Conservation (phyloP, 2,888 invertebrate genomes). For the Caenorhabditis doughertyi region DNA sequence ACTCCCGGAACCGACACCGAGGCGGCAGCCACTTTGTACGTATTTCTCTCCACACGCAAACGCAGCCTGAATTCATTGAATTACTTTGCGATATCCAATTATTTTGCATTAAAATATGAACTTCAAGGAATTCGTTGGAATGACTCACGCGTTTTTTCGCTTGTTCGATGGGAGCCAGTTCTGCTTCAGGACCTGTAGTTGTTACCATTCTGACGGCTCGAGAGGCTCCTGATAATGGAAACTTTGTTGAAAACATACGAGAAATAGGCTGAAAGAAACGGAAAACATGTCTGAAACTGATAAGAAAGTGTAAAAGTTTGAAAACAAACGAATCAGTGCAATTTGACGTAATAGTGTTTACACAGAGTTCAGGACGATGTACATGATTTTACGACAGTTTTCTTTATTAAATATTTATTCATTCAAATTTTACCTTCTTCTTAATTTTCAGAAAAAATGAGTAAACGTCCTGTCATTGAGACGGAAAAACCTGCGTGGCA, state of each 20-base stretch:
- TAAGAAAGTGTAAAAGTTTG: conserved; percentile 5
- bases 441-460: conserved; percentile 26
- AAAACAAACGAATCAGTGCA: conserved; percentile 34
- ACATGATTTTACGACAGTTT: conserved; percentile 24
- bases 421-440: conserved; percentile 15
- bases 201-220: conserved; percentile 51
- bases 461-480: conserved; percentile 44
- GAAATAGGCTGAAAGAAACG: neutral
- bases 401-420: conserved; percentile 2
- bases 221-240: conserved; percentile 31
- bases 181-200: conserved; percentile 41
- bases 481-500: conserved; percentile 61
- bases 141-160: conserved; percentile 57
- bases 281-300: conserved; percentile 48
- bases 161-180: conserved; percentile 61
- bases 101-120: neutral
- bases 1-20: conserved; percentile 82
- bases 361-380: conserved; percentile 17
- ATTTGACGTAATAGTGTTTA: conserved; percentile 40
- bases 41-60: conserved; percentile 72
- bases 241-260: conserved; percentile 45
- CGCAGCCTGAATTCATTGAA: conserved; percentile 41
- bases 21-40: conserved; percentile 71
- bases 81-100: neutral
- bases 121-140: neutral